phyloP scores from a whole-genome alignment of 2,113 vertebrate species.

The Cheilinus undulatus region DNA sequence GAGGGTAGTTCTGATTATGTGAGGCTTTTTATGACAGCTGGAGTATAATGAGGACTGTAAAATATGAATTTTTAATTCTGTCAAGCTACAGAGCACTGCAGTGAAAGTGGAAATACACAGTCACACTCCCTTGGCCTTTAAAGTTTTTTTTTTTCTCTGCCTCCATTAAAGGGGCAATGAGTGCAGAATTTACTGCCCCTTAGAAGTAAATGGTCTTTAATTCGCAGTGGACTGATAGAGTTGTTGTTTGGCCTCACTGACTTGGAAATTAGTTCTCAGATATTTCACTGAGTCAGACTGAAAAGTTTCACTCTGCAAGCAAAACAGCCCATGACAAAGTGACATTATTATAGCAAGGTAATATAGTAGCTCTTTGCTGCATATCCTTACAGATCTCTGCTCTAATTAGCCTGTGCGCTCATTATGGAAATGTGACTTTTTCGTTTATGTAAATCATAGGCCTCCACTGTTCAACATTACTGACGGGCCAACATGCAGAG shows the following conservation, averaged over 20 bases:
- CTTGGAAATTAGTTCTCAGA: conserved; percentile 1
- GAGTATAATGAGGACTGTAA: conserved; percentile 17
- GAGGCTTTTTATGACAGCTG: conserved; percentile 8
- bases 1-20: conserved; percentile 24
- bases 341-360: neutral
- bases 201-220: conserved; percentile 25
- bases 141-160: conserved; percentile 18
- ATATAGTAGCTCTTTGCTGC: neutral
- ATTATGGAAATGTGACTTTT: conserved; percentile 35
- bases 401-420: conserved; percentile 25
- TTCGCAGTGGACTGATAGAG: conserved; percentile 48
- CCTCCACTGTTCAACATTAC: conserved; percentile 3
- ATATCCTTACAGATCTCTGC: neutral
- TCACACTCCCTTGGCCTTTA: neutral
- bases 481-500: neutral
- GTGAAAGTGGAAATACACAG: conserved; percentile 2
- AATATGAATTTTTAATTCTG: conserved; percentile 38
- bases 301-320: conserved; percentile 7
- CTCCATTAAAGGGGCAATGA: conserved; percentile 30
- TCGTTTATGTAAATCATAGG: conserved; percentile 7
- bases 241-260: conserved; percentile 34
- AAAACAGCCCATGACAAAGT: conserved; percentile 6
- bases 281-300: conserved; percentile 22
- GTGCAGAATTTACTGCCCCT: conserved; percentile 7
- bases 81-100: neutral